These are phyloP conservation scores for Montipora foliosa DNA, from an alignment of 64 coral and sea anemone species.

Conservation along the genomic window DNA sequence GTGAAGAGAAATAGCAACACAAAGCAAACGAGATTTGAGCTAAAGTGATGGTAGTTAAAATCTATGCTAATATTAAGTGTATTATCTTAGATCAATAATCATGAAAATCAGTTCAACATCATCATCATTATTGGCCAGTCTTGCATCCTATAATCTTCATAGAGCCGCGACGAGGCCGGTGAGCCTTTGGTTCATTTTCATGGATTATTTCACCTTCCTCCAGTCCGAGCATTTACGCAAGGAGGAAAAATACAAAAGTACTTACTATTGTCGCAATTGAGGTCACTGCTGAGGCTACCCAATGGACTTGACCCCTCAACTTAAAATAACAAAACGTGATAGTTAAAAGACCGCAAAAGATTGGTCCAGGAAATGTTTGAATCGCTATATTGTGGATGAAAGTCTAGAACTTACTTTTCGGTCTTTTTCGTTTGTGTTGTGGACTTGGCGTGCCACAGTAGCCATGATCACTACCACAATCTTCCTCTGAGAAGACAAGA, in stretches of 20 bases:
- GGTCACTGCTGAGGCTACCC: constrained; percentile 60
- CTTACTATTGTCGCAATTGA: constrained; percentile 62
- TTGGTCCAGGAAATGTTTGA: background rate
- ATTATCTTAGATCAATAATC: too few species aligned
- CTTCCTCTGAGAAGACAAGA: constrained; percentile 8
- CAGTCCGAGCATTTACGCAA: background rate
- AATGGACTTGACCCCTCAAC: constrained; percentile 13
- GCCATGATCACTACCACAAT: constrained; percentile 15
- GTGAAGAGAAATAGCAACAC: too few species aligned
- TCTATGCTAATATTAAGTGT: too few species aligned
- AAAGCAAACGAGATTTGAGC: too few species aligned
- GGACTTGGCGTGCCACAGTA: constrained; percentile 42
- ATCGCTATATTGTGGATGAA: background rate
- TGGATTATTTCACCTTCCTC: too few species aligned
- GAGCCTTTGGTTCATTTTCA: too few species aligned
- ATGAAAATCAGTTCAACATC: too few species aligned
- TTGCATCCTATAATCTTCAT: too few species aligned
- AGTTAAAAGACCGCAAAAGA: background rate
- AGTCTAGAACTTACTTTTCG: constrained; percentile 2
- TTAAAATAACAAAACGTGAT: background rate
- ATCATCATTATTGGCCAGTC: too few species aligned
- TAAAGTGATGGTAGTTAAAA: too few species aligned
- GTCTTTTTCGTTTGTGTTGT: constrained; percentile 24
- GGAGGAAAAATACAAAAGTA: background rate
- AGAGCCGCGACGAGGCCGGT: too few species aligned